Evolutionary conservation across 2,888 invertebrate genomes (phyloP), one percentile per base, ranked within the genome.

Genomic region (Himalopsyche tibetana): DNA sequence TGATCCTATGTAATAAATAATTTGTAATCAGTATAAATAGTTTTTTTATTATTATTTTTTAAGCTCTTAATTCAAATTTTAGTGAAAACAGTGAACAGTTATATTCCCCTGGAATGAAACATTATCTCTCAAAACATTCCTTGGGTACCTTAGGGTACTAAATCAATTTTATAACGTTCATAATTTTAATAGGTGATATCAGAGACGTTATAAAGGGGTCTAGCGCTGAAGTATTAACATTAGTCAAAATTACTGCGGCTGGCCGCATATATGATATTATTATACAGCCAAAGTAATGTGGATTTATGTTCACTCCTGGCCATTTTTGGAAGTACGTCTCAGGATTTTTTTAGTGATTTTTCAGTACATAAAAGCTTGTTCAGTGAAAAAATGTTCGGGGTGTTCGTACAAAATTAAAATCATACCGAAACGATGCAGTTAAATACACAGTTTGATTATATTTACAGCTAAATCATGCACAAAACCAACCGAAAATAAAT

Each of bases 131-230:
- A 40, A 79, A 42, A 69, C 85, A 82, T 82, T 82, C 85, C 82
- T 85, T 82, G 82, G 82, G 74, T 74, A 83, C 80, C 79, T 40
- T 28, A 55, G 40, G 55, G 38, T 19, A 42, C 84, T 87, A 86
- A 87, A 87, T 87, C 87, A 84, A 86, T 87, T 87, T 87, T 87
- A 87, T 87, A 82, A 86, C 87, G 81, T 83, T 85, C 87, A 87
- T 87, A 87, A 87, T 87, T 87, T 87, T 86, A 87, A 87, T 86
- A 87, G 83, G 86, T 81, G 86, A 84, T 87, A 87, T 87, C 87
- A 86, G 87, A 84, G 63, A 82, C 84, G 84, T 82, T 87, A 85
- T 87, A 84, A 82, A 42, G 87, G 82, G 83, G 86, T 79, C 80
- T 45, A 79, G 80, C 55, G 85, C 80, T 82, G 55, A 79, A 86